These are phyloP conservation scores for Anabacerthia variegaticeps DNA, from an alignment of 2,797 vertebrate genomes.

Conservation along the genomic window DNA sequence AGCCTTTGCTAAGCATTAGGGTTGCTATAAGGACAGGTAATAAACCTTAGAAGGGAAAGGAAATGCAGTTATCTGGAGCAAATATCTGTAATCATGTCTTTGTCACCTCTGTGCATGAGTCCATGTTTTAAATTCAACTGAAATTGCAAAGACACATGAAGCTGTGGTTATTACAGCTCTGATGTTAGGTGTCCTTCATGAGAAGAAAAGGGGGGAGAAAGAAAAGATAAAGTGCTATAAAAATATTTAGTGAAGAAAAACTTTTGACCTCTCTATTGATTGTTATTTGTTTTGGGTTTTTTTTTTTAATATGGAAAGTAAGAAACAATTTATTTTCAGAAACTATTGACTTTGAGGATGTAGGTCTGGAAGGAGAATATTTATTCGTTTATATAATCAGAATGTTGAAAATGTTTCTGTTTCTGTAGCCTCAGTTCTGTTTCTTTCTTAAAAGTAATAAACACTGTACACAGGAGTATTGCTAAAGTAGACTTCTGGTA, in stretches of 20 bases:
- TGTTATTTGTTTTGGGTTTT: not conserved
- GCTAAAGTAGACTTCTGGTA: conserved; percentile 24
- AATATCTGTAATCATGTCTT: not conserved
- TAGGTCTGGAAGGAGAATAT: conserved; percentile 24
- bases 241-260: not conserved
- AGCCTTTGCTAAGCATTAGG: not conserved
- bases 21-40: not conserved
- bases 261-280: not conserved
- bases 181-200: not conserved
- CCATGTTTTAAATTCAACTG: not conserved
- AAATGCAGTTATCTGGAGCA: not conserved
- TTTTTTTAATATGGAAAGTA: conserved; percentile 24
- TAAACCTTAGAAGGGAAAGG: not conserved
- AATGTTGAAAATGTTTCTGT: conserved; percentile 15
- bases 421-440: conserved; percentile 25
- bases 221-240: not conserved
- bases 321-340: conserved; percentile 40
- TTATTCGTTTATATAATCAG: conserved; percentile 53
- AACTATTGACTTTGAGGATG: conserved; percentile 25
- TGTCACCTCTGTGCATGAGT: not conserved
- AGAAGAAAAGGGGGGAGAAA: not conserved
- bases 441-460: conserved; percentile 55
- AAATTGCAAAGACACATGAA: not conserved
- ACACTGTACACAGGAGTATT: conserved; percentile 39
- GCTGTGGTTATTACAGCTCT: not conserved